Evolutionary conservation across 2,888 invertebrate species (phyloP).

Genomic region (Troilus luridus): DNA sequence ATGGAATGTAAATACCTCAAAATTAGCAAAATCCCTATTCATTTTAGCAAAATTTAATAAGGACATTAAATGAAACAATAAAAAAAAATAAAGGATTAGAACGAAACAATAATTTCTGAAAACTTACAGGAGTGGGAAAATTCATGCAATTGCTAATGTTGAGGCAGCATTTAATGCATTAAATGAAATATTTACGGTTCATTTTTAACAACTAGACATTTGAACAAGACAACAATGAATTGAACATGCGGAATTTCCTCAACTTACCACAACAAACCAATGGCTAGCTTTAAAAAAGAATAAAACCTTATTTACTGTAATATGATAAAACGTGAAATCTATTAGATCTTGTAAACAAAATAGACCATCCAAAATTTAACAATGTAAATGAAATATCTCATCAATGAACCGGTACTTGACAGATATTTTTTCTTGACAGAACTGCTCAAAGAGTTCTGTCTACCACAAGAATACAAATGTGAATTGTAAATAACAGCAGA

Average conservation of each 20-base stretch:
- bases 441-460: no score
- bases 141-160: background rate
- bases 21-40: no score
- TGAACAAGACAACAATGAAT: constrained; percentile 37
- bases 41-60: no score
- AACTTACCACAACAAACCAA: constrained; percentile 57
- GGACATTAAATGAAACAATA: background rate
- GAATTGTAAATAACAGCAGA: no score
- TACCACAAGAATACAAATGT: no score
- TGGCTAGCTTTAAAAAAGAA: constrained; percentile 56
- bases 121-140: background rate
- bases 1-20: no score
- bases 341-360: background rate
- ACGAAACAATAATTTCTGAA: background rate
- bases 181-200: background rate
- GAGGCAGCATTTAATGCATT: background rate
- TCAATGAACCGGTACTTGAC: background rate
- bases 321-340: background rate
- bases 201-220: background rate
- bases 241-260: constrained; percentile 12
- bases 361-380: constrained; percentile 25
- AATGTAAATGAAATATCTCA: background rate
- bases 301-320: constrained; percentile 33
- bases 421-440: no score
- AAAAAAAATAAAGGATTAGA: background rate